phyloP scores from a whole-genome alignment of 64 coral and sea anemone species.

The Astreopora myriophthalma region DNA sequence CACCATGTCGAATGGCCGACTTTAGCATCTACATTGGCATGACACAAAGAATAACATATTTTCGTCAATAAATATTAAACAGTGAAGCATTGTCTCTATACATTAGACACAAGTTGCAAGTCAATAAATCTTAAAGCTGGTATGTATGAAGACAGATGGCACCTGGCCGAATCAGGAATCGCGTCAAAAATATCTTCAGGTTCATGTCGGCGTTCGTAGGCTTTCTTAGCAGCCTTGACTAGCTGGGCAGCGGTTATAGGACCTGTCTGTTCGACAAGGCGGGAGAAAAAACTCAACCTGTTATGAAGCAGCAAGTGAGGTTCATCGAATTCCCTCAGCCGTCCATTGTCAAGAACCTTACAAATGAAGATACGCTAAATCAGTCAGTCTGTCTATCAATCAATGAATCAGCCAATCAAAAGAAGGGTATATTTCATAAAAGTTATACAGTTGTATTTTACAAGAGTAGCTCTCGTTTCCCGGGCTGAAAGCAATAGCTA shows the following conservation, averaged over 20 bases:
- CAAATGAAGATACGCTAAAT: no score
- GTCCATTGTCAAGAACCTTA: constrained; percentile 83
- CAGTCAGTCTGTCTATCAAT: no score
- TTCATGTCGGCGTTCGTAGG: constrained; percentile 29
- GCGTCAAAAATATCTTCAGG: constrained; percentile 15
- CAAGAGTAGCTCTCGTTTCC: no score
- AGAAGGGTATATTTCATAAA: no score
- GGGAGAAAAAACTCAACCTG: constrained; percentile 59
- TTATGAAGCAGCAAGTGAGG: constrained; percentile 76
- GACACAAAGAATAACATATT: no score
- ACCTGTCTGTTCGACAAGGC: constrained; percentile 81
- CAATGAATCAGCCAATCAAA: no score
- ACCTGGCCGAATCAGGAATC: constrained; percentile 57
- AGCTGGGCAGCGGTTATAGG: constrained; percentile 52
- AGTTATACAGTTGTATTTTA: no score
- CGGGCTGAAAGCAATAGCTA: no score
- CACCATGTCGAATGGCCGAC: no score
- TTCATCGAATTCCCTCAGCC: constrained; percentile 80
- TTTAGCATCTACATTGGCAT: no score
- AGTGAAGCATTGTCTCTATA: neutral
- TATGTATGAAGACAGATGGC: neutral
- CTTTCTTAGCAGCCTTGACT: constrained; percentile 47
- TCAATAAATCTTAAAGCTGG: neutral
- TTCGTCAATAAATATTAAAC: no score
- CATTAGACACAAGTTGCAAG: constrained; percentile 14